Evolutionary conservation across 1,140 invertebrate species (phyloP), one percentile per base, ranked within the genome.

Genomic region (Stenopsyche tienmushanensis): DNA sequence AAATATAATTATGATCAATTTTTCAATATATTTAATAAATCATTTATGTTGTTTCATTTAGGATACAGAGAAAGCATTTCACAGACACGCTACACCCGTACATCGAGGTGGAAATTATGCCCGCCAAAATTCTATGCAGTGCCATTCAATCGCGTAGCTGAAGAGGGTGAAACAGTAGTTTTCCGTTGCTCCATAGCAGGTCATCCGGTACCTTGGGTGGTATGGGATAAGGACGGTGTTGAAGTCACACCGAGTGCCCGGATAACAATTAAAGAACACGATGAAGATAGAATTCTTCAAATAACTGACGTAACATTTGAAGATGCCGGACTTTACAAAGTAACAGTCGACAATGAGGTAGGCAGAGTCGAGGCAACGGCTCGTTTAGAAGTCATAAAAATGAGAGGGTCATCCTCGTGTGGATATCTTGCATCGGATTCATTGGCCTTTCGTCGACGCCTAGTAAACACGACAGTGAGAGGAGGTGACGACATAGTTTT

Each of bases 71-170:
- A 70, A 25, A 26, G 47, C 3, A 39, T 66, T 9, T 66, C 68
- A 0, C 68, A 59, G 9, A 44, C 64, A 18, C 60, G 53, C 18
- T 57, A 60, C 9, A 29, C 44, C 34, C 53, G 68, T 2, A 45
- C 42, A 7, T 64, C 64, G 10, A 25, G 67, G n/a, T 70, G 67
- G 67, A 66, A 62, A 17, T 23, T 67, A 26, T 50, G 62, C n/a
- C 64, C 89, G 1, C 91, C 92, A 0, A 91, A 91, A 76, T 95
- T 96, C 78, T 91, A 93, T 75, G 90, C 92, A 18, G 88, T 93
- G 62, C 93, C 93, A 1, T 90, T 92, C 73, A 92, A 93, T 74
- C 85, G 88, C 47, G 85, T 93, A 3, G 90, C 86, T 0, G 89
- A 93, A 73, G 89, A 92, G 76, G 91, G 92, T 7, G 90, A 93